These are phyloP conservation scores for Quadriops clusia DNA, from an alignment of 2,888 invertebrate species.

Conservation along the genomic window DNA sequence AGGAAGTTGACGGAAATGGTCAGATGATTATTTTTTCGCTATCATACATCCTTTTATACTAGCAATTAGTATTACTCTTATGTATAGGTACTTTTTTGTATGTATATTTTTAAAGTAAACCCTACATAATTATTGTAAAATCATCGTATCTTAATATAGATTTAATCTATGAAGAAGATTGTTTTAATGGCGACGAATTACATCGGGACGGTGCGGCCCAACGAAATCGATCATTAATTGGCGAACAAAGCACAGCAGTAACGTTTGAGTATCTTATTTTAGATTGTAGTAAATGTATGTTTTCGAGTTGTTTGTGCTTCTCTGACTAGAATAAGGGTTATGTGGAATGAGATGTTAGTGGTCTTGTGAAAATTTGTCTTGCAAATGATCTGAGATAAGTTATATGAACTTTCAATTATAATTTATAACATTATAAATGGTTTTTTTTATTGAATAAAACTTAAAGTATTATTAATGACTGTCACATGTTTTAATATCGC, in stretches of 20 bases:
- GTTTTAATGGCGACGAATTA: too few species aligned
- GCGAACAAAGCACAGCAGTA: conserved; percentile 15
- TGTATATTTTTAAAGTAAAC: too few species aligned
- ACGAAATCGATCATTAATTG: background rate
- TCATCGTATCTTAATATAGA: too few species aligned
- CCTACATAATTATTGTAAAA: too few species aligned
- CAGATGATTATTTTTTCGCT: too few species aligned
- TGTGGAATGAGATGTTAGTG: conserved; percentile 13
- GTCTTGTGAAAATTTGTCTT: conserved; percentile 20
- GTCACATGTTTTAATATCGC: too few species aligned
- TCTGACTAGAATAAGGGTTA: conserved; percentile 13
- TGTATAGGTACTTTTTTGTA: too few species aligned
- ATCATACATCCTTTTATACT: too few species aligned
- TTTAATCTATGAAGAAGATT: too few species aligned
- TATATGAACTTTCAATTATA: conserved; percentile 17
- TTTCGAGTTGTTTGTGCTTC: conserved; percentile 17
- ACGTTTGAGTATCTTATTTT: conserved; percentile 16
- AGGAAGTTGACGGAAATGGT: too few species aligned
- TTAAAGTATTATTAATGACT: conserved; percentile 5
- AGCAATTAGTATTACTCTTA: too few species aligned
- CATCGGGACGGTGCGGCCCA: too few species aligned
- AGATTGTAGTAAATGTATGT: conserved; percentile 18
- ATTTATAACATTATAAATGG: conserved; percentile 21
- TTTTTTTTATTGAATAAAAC: conserved; percentile 22
- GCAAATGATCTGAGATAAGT: conserved; percentile 17